phyloP scores from a whole-genome alignment of 2,113 vertebrate genomes.

The Boulengerochromis microlepis region DNA sequence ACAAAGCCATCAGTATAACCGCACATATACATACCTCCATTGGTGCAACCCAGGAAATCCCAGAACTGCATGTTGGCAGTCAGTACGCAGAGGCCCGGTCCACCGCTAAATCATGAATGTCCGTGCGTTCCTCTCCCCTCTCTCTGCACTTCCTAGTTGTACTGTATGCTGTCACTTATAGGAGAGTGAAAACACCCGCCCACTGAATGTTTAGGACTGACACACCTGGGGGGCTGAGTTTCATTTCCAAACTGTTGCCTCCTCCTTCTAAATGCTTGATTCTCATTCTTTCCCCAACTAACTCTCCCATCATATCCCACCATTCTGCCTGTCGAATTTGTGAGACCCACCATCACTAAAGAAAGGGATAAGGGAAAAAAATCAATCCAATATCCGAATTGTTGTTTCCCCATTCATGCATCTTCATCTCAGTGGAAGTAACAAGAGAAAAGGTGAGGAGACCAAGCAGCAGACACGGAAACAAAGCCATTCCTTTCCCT shows the following conservation, averaged over 20 bases:
- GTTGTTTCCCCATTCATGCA: slow-evolving; percentile 2
- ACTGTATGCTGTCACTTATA: slow-evolving; percentile 57
- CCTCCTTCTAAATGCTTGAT: background rate
- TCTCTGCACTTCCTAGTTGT: slow-evolving; percentile 60
- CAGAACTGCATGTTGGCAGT: slow-evolving; percentile 64
- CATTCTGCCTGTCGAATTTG: background rate
- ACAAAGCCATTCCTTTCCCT: background rate
- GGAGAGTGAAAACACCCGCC: slow-evolving; percentile 50
- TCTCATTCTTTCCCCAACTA: background rate
- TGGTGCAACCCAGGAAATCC: slow-evolving; percentile 64
- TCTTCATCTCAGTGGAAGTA: background rate
- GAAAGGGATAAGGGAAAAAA: background rate
- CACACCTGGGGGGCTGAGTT: slow-evolving; percentile 62
- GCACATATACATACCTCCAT: slow-evolving; percentile 52
- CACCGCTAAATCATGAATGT: background rate
- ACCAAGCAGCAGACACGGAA: background rate
- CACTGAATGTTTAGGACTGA: slow-evolving; percentile 47
- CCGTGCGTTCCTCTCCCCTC: slow-evolving; percentile 6
- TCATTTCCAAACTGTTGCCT: slow-evolving; percentile 37
- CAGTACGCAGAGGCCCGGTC: slow-evolving; percentile 4
- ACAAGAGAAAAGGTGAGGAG: background rate
- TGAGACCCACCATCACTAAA: background rate
- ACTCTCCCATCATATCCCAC: background rate
- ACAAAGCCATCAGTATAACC: background rate
- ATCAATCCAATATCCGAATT: background rate